Percentiles rank a stretch among this genome's conserved stretches.
These are phyloP conservation scores for Nipponia nippon DNA, from an alignment of 2,113 vertebrate genomes.

Conservation along the genomic window DNA sequence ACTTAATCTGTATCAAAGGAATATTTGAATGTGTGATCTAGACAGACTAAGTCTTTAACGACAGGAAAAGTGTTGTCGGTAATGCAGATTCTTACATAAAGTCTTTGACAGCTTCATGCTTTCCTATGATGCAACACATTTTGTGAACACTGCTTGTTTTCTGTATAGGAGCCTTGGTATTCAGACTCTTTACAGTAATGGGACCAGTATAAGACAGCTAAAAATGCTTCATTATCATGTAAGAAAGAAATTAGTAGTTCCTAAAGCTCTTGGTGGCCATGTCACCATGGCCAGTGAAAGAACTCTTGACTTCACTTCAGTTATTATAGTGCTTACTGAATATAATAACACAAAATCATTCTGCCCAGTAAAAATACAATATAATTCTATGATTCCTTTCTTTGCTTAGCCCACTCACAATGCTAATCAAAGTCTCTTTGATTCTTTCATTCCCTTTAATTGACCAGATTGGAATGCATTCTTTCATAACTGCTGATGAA, in stretches of 20 bases:
- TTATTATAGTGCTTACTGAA: neutral
- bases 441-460: neutral
- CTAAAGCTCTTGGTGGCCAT: neutral
- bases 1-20: neutral
- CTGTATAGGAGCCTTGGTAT: neutral
- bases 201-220: neutral
- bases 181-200: neutral
- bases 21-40: neutral
- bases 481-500: neutral
- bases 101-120: neutral
- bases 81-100: neutral
- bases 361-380: neutral
- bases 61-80: neutral
- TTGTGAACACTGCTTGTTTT: neutral
- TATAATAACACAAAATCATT: neutral
- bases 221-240: neutral
- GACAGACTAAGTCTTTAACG: neutral
- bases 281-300: neutral
- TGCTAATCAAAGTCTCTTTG: neutral
- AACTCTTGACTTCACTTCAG: neutral
- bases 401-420: neutral
- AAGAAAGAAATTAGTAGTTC: neutral
- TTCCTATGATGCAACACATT: neutral
- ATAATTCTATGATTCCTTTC: neutral
- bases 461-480: neutral